A percentile compares a stretch with the other conserved stretches of the same genome.
phyloP scores from a whole-genome alignment of 2,888 invertebrate species.

The Isotomurus palustris region DNA sequence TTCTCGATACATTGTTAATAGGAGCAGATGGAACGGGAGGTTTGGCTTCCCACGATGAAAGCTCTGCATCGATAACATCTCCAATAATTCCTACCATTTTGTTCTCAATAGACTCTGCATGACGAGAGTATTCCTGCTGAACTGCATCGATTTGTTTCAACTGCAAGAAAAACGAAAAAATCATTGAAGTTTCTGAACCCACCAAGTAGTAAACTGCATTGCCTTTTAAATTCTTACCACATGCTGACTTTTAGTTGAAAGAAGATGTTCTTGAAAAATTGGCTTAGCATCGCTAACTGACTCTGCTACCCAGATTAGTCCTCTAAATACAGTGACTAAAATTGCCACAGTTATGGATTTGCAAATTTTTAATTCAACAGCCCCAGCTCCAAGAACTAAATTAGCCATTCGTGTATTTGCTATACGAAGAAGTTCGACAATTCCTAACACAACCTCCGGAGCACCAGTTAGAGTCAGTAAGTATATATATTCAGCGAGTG shows the following conservation, averaged over 20 bases:
- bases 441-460: slow-evolving; percentile 48
- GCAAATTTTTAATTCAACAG: slow-evolving; percentile 86
- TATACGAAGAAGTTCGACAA: slow-evolving; percentile 81
- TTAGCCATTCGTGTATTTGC: slow-evolving; percentile 88
- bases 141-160: slow-evolving; percentile 59
- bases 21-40: slow-evolving; percentile 91
- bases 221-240: slow-evolving; percentile 33
- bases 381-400: slow-evolving; percentile 92
- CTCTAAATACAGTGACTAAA: slow-evolving; percentile 78
- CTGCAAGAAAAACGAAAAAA: slow-evolving; percentile 23
- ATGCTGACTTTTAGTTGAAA: slow-evolving; percentile 43
- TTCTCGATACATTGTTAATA: slow-evolving; percentile 72
- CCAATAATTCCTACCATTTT: slow-evolving; percentile 89
- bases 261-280: slow-evolving; percentile 36
- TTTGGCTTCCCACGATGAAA: slow-evolving; percentile 85
- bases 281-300: slow-evolving; percentile 38
- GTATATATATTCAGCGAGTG: slow-evolving; percentile 43
- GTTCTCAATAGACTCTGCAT: slow-evolving; percentile 84
- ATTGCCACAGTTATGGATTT: slow-evolving; percentile 94
- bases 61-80: slow-evolving; percentile 72
- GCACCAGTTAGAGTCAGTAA: slow-evolving; percentile 40
- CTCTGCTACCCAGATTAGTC: slow-evolving; percentile 66
- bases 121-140: slow-evolving; percentile 76
- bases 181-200: too few species aligned
- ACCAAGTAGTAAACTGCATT: not conserved